A percentile compares a stretch with the other conserved stretches of the same genome.
Evolutionary conservation across 2,797 vertebrate genomes (phyloP).

Genomic region (Tokudaia tokunoshimensis): DNA sequence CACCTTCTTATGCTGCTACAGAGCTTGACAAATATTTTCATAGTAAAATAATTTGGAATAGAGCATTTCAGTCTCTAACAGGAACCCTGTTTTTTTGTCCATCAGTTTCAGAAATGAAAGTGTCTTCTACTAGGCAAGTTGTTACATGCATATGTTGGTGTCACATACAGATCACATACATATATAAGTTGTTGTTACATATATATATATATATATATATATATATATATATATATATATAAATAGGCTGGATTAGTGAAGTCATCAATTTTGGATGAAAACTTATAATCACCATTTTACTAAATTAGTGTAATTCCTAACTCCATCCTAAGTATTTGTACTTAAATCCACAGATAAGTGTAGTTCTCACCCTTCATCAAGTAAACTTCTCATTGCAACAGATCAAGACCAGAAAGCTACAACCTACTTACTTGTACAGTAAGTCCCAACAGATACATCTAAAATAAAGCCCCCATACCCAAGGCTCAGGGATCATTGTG

Average conservation of each 20-base stretch:
- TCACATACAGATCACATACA: background rate
- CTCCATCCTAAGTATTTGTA: background rate
- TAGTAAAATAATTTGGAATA: background rate
- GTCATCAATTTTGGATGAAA: background rate
- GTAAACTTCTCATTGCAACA: background rate
- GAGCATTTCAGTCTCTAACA: constrained; percentile 52
- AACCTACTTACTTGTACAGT: background rate
- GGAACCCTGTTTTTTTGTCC: constrained; percentile 1
- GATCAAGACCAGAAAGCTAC: background rate
- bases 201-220: background rate
- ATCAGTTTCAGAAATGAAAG: constrained; percentile 21
- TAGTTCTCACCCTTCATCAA: background rate
- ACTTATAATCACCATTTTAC: background rate
- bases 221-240: too few species aligned
- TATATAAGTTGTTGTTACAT: background rate
- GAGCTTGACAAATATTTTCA: constrained; percentile 40
- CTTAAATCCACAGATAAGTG: background rate
- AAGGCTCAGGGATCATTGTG: background rate
- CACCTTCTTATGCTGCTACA: background rate
- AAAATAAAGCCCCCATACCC: background rate
- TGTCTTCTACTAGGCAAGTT: constrained; percentile 3
- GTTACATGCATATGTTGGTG: background rate
- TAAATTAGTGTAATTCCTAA: background rate
- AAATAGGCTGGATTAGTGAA: background rate
- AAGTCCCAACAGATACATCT: background rate